Evolutionary conservation across 2,797 vertebrate genomes (phyloP).

Genomic region (Liparis tanakae): DNA sequence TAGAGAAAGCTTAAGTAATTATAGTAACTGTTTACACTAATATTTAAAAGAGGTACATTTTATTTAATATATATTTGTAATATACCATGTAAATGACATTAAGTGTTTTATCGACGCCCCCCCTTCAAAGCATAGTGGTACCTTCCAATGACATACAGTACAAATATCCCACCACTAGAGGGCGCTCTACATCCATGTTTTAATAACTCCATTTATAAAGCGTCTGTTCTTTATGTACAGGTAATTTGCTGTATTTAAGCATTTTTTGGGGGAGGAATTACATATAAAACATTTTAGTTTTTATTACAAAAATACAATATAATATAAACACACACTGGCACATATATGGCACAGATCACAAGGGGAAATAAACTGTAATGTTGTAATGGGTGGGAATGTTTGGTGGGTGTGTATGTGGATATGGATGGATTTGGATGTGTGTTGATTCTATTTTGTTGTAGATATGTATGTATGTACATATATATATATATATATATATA

Average conservation of each 20-base stretch:
- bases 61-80: fast-evolving
- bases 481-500: too few species aligned
- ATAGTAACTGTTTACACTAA: fast-evolving
- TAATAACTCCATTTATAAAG: neutral
- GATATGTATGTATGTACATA: too few species aligned
- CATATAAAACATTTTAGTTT: neutral
- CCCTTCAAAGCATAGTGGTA: conserved; percentile 44
- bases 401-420: too few species aligned
- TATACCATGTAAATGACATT: neutral
- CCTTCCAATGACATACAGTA: conserved; percentile 16
- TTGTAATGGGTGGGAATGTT: too few species aligned
- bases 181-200: neutral
- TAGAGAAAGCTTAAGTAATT: fast-evolving
- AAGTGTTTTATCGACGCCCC: neutral
- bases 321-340: neutral
- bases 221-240: neutral
- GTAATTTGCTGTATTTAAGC: neutral
- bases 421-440: too few species aligned
- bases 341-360: neutral
- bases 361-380: neutral
- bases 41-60: fast-evolving
- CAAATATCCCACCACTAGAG: conserved; percentile 19
- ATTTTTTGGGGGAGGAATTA: too few species aligned
- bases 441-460: too few species aligned
- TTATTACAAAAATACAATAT: neutral